These are phyloP conservation scores for Leptobrachium ailaonicum DNA, from an alignment of 2,113 vertebrate species.

Conservation along the genomic window DNA sequence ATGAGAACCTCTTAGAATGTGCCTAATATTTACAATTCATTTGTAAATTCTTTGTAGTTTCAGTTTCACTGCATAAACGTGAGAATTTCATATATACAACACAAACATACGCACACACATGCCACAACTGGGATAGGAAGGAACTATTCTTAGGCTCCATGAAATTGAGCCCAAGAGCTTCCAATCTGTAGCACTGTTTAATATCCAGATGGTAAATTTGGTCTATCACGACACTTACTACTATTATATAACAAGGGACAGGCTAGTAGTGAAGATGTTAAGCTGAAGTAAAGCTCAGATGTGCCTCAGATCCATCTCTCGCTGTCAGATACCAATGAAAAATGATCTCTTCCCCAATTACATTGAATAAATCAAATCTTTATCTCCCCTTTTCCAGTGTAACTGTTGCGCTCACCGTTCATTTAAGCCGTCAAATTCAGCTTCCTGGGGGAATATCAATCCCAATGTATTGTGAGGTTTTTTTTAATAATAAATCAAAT, in stretches of 20 bases:
- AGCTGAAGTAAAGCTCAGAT: conserved; percentile 1
- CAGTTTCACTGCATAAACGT: too few species aligned
- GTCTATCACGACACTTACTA: too few species aligned
- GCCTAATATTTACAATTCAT: too few species aligned
- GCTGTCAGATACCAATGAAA: conserved; percentile 51
- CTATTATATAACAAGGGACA: neutral
- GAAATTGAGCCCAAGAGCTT: neutral
- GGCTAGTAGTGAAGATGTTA: conserved; percentile 37
- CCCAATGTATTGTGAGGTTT: conserved; percentile 22
- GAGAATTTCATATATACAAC: too few species aligned
- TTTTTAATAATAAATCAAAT: conserved; percentile 21
- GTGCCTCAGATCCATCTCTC: conserved; percentile 29
- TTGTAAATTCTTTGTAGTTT: too few species aligned
- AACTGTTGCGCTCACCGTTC: conserved; percentile 46
- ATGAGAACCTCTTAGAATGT: too few species aligned
- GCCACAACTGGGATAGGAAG: too few species aligned
- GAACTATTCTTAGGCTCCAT: neutral
- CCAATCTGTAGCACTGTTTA: neutral
- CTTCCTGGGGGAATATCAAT: conserved; percentile 40
- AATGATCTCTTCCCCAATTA: conserved; percentile 45
- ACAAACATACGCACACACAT: too few species aligned
- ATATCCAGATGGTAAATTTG: too few species aligned
- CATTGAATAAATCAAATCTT: conserved; percentile 53
- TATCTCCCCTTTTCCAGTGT: conserved; percentile 46
- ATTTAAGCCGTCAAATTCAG: conserved; percentile 38